Evolutionary conservation across 2,888 invertebrate species (phyloP).

Genomic region (Masnerella sp.): DNA sequence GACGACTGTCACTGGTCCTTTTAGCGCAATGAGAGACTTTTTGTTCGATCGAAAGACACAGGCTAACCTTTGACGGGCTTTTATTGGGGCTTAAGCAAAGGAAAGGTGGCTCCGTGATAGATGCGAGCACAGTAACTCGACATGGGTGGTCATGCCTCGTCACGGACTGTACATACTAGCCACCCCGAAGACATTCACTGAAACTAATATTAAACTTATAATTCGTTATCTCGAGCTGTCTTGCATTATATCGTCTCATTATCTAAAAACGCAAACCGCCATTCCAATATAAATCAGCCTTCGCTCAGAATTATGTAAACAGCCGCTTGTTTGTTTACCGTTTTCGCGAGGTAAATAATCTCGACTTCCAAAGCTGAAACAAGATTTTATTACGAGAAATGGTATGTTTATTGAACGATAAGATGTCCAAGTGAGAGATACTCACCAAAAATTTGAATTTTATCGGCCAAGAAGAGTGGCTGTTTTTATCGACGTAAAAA

Average conservation of each 20-base stretch:
- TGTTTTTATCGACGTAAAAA: constrained; percentile 26
- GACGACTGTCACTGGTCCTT: constrained; percentile 64
- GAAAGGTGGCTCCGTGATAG: constrained; percentile 76
- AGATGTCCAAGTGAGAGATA: too few species aligned
- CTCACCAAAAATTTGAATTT: constrained; percentile 11
- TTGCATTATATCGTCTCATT: constrained; percentile 41
- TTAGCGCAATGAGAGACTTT: constrained; percentile 71
- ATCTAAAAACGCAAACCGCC: constrained; percentile 13
- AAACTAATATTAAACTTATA: constrained; percentile 67
- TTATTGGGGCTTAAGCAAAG: constrained; percentile 73
- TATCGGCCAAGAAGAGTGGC: constrained; percentile 10
- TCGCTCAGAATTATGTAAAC: constrained; percentile 28
- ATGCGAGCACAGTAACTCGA: constrained; percentile 75
- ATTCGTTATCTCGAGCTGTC: constrained; percentile 45
- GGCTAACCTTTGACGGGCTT: constrained; percentile 70
- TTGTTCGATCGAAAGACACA: constrained; percentile 71
- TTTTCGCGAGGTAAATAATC: constrained; percentile 19
- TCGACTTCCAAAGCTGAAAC: constrained; percentile 4
- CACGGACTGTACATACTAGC: constrained; percentile 76
- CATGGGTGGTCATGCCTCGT: constrained; percentile 77
- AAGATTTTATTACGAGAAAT: constrained; percentile 9
- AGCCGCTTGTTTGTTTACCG: constrained; percentile 22
- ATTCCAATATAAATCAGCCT: constrained; percentile 10
- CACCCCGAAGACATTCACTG: constrained; percentile 75
- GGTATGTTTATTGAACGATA: constrained; percentile 24